phyloP scores from a whole-genome alignment of 2,888 invertebrate genomes.

The Drosophila peninsularis region DNA sequence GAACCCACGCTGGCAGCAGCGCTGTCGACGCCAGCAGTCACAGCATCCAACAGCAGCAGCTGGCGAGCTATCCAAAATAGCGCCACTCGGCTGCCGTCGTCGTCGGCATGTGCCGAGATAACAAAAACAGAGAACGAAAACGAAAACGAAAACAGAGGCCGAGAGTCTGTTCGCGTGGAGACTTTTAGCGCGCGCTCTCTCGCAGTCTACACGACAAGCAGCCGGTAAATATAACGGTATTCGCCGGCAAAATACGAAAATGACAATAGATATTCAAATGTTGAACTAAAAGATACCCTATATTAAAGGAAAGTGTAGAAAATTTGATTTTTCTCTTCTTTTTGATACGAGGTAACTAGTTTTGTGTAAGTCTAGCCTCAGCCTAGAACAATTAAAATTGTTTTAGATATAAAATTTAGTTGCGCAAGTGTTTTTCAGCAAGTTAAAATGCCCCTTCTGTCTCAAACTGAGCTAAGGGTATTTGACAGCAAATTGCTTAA shows the following conservation, averaged over 20 bases:
- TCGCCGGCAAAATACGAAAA: slow-evolving; percentile 51
- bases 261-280: neutral
- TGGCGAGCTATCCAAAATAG: slow-evolving; percentile 62
- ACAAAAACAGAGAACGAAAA: slow-evolving; percentile 75
- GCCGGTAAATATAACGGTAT: slow-evolving; percentile 64
- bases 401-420: neutral
- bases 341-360: neutral
- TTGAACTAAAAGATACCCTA: slow-evolving; percentile 11
- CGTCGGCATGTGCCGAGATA: slow-evolving; percentile 62
- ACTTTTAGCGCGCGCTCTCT: slow-evolving; percentile 45
- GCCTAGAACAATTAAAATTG: neutral
- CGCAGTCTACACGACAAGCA: slow-evolving; percentile 42
- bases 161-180: slow-evolving; percentile 42
- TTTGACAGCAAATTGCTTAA: neutral
- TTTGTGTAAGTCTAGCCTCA: neutral
- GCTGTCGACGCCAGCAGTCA: slow-evolving; percentile 42
- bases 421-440: neutral
- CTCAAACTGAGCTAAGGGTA: fast-evolving
- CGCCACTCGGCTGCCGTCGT: slow-evolving; percentile 36
- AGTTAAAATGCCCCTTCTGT: neutral
- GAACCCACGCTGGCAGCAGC: slow-evolving; percentile 45
- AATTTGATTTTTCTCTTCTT: neutral
- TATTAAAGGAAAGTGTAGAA: neutral
- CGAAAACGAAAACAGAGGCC: slow-evolving; percentile 48
- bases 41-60: slow-evolving; percentile 64